A percentile compares a stretch with the other conserved stretches of the same genome.
phyloP scores from a whole-genome alignment of 2,113 vertebrate species.

The Bubalus kerabau region DNA sequence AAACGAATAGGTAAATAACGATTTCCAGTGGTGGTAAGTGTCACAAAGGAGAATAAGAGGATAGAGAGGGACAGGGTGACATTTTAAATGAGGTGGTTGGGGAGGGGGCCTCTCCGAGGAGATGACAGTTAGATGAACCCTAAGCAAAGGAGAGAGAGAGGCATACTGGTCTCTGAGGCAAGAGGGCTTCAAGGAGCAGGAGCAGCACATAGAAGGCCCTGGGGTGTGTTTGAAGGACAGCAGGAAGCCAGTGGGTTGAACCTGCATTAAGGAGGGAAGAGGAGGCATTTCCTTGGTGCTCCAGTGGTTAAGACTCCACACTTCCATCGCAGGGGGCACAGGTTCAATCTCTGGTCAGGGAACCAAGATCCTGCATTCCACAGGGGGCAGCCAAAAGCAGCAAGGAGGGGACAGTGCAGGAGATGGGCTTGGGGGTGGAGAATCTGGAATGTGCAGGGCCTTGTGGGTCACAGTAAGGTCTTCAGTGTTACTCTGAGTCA shows the following conservation, averaged over 20 bases:
- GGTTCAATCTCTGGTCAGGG: background rate
- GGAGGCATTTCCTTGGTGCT: background rate
- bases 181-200: background rate
- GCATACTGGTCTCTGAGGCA: background rate
- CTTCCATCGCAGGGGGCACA: background rate
- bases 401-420: background rate
- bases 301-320: background rate
- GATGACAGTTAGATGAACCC: background rate
- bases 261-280: background rate
- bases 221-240: background rate
- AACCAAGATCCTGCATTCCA: background rate
- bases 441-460: background rate
- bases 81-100: background rate
- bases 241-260: background rate
- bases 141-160: background rate
- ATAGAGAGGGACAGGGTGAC: background rate
- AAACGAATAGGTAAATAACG: background rate
- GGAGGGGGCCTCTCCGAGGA: background rate
- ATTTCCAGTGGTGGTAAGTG: background rate
- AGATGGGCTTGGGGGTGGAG: background rate
- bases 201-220: background rate
- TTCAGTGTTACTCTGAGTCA: background rate
- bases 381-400: background rate
- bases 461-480: background rate
- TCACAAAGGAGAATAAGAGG: background rate